Evolutionary conservation across 2,797 vertebrate species (phyloP).

Genomic region (Acanthis flammea): DNA sequence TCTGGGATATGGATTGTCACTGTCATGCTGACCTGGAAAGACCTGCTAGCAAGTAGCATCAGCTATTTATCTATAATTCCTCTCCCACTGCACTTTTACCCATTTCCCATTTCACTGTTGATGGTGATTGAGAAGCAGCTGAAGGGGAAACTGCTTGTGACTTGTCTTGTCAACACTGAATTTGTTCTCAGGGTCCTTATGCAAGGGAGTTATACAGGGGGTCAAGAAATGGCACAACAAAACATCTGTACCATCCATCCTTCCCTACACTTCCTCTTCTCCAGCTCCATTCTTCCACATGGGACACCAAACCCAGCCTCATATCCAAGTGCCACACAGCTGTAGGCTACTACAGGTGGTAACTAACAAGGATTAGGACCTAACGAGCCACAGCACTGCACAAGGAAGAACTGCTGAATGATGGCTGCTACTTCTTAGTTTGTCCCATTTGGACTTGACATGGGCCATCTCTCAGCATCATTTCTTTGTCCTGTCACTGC

Average conservation of each 20-base stretch:
- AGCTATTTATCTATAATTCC: not conserved
- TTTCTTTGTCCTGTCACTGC: not conserved
- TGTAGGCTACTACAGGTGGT: not conserved
- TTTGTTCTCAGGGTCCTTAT: not conserved
- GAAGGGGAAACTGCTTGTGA: not conserved
- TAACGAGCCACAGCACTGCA: not conserved
- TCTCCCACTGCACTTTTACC: not conserved
- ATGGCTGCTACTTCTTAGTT: not conserved
- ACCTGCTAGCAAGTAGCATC: not conserved
- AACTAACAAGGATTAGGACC: not conserved
- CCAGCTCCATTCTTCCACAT: not conserved
- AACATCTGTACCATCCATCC: not conserved
- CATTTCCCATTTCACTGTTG: not conserved
- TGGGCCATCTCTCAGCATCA: not conserved
- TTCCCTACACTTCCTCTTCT: not conserved
- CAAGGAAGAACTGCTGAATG: not conserved
- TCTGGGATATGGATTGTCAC: not conserved
- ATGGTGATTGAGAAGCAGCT: not conserved
- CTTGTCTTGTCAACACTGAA: not conserved
- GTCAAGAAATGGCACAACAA: not conserved
- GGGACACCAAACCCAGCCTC: not conserved
- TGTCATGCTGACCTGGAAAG: not conserved
- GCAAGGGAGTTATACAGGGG: not conserved
- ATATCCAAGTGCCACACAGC: rapidly evolving
- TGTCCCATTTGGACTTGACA: not conserved